Evolutionary conservation across 2,888 invertebrate genomes (phyloP).

Genomic region (Caradrina clavipalpis): DNA sequence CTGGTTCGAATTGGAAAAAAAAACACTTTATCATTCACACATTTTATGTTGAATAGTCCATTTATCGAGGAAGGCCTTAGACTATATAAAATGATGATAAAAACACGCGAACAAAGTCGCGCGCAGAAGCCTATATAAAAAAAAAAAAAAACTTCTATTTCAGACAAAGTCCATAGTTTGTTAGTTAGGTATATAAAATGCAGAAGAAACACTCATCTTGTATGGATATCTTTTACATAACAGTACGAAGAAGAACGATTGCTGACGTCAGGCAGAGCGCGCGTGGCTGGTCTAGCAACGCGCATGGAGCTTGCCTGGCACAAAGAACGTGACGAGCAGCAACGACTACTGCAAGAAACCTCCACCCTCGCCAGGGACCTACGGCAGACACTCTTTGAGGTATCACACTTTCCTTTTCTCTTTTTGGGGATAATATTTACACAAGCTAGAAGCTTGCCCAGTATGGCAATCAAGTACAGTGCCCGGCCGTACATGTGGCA

Average conservation of each 20-base stretch:
- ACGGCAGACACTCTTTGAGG: constrained; percentile 96
- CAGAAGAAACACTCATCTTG: neutral
- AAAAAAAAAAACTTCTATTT: too few species aligned
- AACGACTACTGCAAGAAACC: constrained; percentile 96
- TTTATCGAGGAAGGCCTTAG: too few species aligned
- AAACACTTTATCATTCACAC: too few species aligned
- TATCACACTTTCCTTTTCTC: constrained; percentile 63
- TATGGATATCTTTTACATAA: neutral
- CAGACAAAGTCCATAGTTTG: too few species aligned
- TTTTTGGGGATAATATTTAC: too few species aligned
- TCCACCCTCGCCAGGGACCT: constrained; percentile 97
- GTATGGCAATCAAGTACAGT: neutral
- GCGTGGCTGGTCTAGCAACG: constrained; percentile 96
- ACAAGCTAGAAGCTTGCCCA: neutral
- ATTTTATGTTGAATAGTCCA: too few species aligned
- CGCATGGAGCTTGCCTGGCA: constrained; percentile 98
- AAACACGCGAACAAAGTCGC: too few species aligned
- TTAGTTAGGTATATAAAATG: too few species aligned
- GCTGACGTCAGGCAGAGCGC: constrained; percentile 95
- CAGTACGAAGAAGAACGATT: constrained; percentile 97
- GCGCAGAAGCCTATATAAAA: too few species aligned
- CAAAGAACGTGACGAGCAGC: constrained; percentile 97
- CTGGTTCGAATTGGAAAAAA: too few species aligned
- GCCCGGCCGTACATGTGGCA: too few species aligned
- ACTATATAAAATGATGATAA: too few species aligned